These are phyloP conservation scores for Salvelinus namaycush DNA, from an alignment of 2,113 vertebrate genomes.

Conservation along the genomic window DNA sequence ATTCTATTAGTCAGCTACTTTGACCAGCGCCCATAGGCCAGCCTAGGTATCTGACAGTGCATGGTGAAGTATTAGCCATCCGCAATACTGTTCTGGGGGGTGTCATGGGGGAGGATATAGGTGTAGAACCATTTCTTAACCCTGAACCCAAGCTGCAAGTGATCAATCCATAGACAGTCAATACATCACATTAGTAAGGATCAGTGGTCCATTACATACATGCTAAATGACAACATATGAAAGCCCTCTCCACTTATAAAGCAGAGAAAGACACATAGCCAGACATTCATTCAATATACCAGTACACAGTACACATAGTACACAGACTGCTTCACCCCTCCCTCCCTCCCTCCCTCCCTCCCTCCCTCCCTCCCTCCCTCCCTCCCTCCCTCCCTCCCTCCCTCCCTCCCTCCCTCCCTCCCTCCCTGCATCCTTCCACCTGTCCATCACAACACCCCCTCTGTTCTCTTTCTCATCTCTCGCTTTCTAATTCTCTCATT, in stretches of 20 bases:
- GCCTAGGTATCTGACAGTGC: conserved; percentile 36
- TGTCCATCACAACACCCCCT: conserved; percentile 47
- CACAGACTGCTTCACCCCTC: conserved; percentile 15
- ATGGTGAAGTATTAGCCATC: conserved; percentile 43
- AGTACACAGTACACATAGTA: background rate
- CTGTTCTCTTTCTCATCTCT: conserved; percentile 31
- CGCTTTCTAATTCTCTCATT: conserved; percentile 18
- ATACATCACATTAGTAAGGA: too few relatives aligned
- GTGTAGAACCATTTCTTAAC: background rate
- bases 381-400: conserved; percentile 17
- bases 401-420: conserved; percentile 6
- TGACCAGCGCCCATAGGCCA: too few relatives aligned
- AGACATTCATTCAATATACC: background rate
- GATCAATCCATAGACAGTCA: too few relatives aligned
- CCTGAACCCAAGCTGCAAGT: too few relatives aligned
- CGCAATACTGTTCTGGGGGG: conserved; percentile 22
- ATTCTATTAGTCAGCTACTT: too few relatives aligned
- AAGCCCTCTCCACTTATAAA: too few relatives aligned
- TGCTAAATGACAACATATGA: too few relatives aligned
- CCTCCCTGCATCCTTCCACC: conserved; percentile 25
- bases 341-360: conserved; percentile 3
- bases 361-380: too few relatives aligned
- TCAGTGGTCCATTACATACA: too few relatives aligned
- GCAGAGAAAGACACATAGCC: background rate
- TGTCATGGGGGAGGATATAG: conserved; percentile 23